Evolutionary conservation across 2,113 vertebrate genomes (phyloP).

Genomic region (Phylloscopus trochilus): DNA sequence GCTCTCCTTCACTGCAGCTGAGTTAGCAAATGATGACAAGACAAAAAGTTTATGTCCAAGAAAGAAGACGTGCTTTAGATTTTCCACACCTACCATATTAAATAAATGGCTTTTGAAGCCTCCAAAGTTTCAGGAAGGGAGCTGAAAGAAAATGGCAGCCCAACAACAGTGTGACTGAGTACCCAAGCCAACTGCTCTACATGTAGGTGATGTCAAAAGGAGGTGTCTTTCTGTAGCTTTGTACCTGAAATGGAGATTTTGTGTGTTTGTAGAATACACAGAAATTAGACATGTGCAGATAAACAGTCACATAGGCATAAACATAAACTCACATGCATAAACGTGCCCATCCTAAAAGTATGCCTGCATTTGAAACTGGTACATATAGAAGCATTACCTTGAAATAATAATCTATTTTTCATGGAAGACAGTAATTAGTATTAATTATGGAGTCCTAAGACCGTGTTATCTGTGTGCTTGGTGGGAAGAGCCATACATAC

Average conservation of each 20-base stretch:
- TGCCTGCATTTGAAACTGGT: not conserved
- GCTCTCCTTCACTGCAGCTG: not conserved
- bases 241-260: not conserved
- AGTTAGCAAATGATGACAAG: not conserved
- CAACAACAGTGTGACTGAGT: not conserved
- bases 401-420: not conserved
- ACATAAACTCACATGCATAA: not conserved
- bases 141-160: constrained; percentile 34
- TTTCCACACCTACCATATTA: not conserved
- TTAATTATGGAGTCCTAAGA: not conserved
- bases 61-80: not conserved
- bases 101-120: not conserved
- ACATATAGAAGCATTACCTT: not conserved
- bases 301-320: not conserved
- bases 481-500: not conserved
- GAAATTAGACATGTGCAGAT: not conserved
- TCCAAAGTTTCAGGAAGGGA: not conserved
- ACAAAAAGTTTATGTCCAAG: not conserved
- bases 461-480: not conserved
- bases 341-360: not conserved
- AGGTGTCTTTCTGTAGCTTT: not conserved
- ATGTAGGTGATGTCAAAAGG: constrained; percentile 22
- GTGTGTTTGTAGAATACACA: not conserved
- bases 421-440: not conserved
- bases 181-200: constrained; percentile 9